phyloP scores from a whole-genome alignment of 2,888 invertebrate species.

The Parnassius apollo region DNA sequence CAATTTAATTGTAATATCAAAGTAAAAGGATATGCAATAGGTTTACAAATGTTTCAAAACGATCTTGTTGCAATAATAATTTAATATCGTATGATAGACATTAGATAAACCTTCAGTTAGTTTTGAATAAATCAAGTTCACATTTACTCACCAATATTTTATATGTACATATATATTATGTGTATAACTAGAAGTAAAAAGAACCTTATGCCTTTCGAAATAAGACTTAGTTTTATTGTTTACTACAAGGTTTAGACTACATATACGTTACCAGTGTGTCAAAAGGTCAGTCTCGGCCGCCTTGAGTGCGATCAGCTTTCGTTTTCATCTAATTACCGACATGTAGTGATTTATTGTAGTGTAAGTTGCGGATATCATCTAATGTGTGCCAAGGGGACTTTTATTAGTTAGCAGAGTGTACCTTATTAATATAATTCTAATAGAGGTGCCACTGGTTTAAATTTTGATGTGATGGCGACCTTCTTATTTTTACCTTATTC shows the following conservation, averaged over 20 bases:
- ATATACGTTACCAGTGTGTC: conserved; percentile 19
- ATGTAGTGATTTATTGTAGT: conserved; percentile 14
- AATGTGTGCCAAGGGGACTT: no score
- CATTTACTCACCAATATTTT: conserved; percentile 13
- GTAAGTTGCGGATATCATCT: neutral
- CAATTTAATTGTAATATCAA: no score
- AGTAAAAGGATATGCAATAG: neutral
- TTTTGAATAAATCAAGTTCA: conserved; percentile 25
- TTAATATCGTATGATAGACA: conserved; percentile 1
- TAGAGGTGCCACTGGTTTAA: no score
- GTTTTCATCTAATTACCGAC: conserved; percentile 24
- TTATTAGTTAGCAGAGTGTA: no score
- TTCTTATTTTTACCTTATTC: no score
- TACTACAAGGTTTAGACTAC: neutral
- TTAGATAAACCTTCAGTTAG: conserved; percentile 21
- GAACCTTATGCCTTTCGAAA: neutral
- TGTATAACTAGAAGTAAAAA: no score
- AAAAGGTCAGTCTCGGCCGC: conserved; percentile 24
- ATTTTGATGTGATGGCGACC: no score
- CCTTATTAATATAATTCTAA: no score
- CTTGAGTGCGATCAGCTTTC: conserved; percentile 27
- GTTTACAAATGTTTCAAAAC: conserved; percentile 7
- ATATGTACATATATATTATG: neutral
- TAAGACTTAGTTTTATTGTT: neutral
- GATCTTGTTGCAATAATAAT: conserved; percentile 2